A percentile compares a stretch with the other conserved stretches of the same genome.
These are phyloP conservation scores for Glossophaga mutica DNA, from an alignment of 2,797 vertebrate genomes.

Conservation along the genomic window DNA sequence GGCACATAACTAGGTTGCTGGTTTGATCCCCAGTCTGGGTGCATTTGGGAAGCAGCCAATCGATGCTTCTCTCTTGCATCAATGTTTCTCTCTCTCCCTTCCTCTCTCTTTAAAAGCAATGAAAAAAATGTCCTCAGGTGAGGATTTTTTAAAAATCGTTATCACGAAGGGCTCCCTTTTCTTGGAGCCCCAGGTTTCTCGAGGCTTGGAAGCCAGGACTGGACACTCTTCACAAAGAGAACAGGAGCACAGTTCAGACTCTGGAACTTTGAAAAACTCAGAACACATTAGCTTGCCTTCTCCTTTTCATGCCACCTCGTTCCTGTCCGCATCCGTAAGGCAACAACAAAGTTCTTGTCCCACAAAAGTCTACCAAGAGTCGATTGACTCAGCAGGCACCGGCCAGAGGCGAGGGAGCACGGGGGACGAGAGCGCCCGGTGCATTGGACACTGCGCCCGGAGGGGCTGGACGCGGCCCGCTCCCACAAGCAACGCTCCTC, in stretches of 20 bases:
- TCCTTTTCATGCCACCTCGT: neutral
- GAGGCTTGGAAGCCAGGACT: neutral
- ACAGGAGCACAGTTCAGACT: neutral
- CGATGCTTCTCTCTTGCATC: neutral
- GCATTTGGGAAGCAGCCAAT: neutral
- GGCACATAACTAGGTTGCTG: neutral
- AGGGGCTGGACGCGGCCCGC: rapidly evolving
- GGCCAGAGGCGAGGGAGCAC: neutral
- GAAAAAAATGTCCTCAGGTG: neutral
- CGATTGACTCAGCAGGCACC: neutral
- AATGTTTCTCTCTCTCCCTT: neutral
- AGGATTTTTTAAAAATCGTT: neutral
- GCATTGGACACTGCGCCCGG: rapidly evolving
- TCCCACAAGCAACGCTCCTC: rapidly evolving
- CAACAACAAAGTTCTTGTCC: neutral
- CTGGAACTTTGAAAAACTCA: neutral
- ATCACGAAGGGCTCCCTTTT: neutral
- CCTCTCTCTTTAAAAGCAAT: neutral
- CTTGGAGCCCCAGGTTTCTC: neutral
- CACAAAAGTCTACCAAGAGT: neutral
- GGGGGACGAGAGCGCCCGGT: neutral
- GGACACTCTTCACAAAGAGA: neutral
- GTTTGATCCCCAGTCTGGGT: neutral
- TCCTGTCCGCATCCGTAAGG: neutral
- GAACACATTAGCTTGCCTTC: neutral